Base-by-base conservation (phyloP, 2,797 vertebrate species). In the Manis javanica region DNA sequence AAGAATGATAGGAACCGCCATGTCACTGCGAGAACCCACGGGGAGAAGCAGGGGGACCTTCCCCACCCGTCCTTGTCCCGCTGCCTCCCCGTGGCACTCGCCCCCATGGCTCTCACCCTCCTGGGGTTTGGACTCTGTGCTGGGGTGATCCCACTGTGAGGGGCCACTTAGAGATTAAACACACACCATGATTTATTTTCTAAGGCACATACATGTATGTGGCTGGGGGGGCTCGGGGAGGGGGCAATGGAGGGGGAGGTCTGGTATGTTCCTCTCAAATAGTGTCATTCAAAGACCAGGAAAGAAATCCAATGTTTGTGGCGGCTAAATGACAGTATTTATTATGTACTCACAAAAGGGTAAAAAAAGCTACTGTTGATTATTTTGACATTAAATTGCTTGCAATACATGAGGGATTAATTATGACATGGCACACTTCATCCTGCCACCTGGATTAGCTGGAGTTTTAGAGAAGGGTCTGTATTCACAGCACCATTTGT, bases 361-460 rank as follows among this genome's bases (percentile, higher is more conserved):
- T 97, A 95, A 95, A 96, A 98, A 98, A 88, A 78, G 95, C 97
- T 78, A 93, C 97, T 98, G 97, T 97, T 98, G 98, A 98, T 98
- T 98, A 97, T 99, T 98, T 98, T 98, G 98, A 98, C 98, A 98
- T 98, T 98, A 98, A 98, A 97, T 98, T 98, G 97, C 98, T 98
- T 97, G 92, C 94, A 98, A 89, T 96, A 95, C 98, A 96, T 95
- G 97, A 98, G 98, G 97, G 98, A 98, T 98, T 98, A 98, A 98
- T 98, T 98, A 98, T 72, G 85, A 98, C 98, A 98, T 96, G 98
- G 97, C 96, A 96, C 93, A 96, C 97, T 98, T 98, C 97, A 98
- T 98, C 98, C 97, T 97, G 96, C 98, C 98, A 98, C 98, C 98
- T 98, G 98, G 98, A 98, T 97, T 97, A 98, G 97, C 97, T 97